Conservation (phyloP, 2,888 invertebrate species). For the Lithosia quadra region DNA sequence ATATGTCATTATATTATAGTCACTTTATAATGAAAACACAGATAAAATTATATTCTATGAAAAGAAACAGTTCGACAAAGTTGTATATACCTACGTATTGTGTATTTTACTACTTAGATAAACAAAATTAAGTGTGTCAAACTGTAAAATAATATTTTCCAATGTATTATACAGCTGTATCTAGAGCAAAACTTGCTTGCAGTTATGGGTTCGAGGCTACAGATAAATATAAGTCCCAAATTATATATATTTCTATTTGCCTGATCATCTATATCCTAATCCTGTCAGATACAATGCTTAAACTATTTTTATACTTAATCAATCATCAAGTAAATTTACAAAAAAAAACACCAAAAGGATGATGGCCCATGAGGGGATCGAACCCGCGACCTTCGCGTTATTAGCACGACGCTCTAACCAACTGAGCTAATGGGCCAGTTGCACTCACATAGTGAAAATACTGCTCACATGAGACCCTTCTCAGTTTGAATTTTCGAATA, state of each 20-base stretch:
- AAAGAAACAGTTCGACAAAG: neutral
- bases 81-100: neutral
- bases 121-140: neutral
- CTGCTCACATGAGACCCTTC: neutral
- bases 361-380: slow-evolving; percentile 74
- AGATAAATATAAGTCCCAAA: too few species aligned
- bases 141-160: neutral
- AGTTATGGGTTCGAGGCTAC: too few species aligned
- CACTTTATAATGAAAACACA: too few species aligned
- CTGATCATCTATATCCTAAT: too few species aligned
- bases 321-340: neutral
- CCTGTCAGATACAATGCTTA: neutral
- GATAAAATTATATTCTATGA: neutral
- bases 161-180: neutral
- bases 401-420: slow-evolving; percentile 73
- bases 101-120: neutral
- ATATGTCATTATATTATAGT: too few species aligned
- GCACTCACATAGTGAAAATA: accelerated
- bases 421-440: slow-evolving; percentile 65
- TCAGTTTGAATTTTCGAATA: neutral
- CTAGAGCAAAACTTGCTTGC: neutral
- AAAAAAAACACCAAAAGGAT: neutral
- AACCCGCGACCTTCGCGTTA: slow-evolving; percentile 74
- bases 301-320: too few species aligned
- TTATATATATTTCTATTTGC: too few species aligned